Evolutionary conservation across 2,797 vertebrate species (phyloP).

Genomic region (Epinephelus awoara): DNA sequence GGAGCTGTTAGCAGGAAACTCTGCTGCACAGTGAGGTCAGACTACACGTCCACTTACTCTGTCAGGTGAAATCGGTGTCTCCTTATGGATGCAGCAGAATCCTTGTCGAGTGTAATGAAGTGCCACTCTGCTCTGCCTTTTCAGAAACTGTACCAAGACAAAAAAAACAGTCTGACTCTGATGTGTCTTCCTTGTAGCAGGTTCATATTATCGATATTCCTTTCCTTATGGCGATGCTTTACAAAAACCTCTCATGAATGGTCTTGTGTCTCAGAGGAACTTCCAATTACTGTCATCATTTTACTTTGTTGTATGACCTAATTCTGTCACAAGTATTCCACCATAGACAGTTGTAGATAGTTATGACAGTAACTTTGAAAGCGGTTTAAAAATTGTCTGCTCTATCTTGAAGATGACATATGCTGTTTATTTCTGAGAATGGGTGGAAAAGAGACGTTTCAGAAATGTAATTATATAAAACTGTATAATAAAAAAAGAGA

Average conservation of each 20-base stretch:
- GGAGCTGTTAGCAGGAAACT: background rate
- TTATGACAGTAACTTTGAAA: conserved; percentile 13
- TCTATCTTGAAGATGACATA: background rate
- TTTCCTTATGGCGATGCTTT: background rate
- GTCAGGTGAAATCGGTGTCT: conserved; percentile 4
- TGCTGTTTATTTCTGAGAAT: conserved; percentile 8
- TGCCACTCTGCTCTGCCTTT: conserved; percentile 5
- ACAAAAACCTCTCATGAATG: background rate
- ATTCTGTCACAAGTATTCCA: conserved; percentile 40
- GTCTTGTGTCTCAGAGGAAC: conserved; percentile 18
- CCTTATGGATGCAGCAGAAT: background rate
- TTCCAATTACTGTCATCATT: conserved; percentile 17
- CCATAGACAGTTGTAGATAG: background rate
- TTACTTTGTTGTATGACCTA: conserved; percentile 34
- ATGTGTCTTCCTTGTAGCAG: background rate
- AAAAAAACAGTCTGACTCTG: background rate
- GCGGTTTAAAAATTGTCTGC: background rate
- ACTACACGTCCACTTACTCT: conserved; percentile 1
- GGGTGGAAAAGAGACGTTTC: background rate
- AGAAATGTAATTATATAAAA: background rate
- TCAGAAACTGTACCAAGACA: conserved; percentile 2
- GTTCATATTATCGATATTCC: background rate
- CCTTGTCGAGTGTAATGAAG: conserved; percentile 20
- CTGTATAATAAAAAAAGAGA: background rate
- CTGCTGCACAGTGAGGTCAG: conserved; percentile 7